Evolutionary conservation across 2,797 vertebrate species (phyloP).

Genomic region (Alca torda): DNA sequence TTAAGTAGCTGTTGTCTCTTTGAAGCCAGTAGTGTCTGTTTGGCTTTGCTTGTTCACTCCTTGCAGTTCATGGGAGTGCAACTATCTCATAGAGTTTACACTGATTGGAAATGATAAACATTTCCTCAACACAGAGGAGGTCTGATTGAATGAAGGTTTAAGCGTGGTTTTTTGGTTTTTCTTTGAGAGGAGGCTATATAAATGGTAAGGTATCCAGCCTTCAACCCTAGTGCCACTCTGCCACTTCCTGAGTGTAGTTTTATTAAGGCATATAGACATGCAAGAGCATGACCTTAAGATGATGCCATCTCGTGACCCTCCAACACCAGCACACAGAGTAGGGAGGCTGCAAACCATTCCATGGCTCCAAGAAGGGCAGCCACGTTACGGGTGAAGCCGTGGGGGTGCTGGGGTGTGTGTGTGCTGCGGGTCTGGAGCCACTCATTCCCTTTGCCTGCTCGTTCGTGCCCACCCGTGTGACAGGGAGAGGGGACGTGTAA

Average conservation of each 20-base stretch:
- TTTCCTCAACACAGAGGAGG: background rate
- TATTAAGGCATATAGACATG: background rate
- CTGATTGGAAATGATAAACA: background rate
- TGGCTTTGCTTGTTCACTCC: background rate
- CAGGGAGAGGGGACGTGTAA: background rate
- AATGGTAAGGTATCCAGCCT: background rate
- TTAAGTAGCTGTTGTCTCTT: background rate
- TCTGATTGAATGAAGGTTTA: background rate
- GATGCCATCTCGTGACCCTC: background rate
- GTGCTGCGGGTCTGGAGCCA: background rate
- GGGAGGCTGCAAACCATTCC: background rate
- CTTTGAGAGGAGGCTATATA: background rate
- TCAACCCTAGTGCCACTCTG: background rate
- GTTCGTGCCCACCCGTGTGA: rapidly evolving
- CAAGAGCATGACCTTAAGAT: background rate
- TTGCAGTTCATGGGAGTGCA: background rate
- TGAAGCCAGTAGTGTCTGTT: background rate
- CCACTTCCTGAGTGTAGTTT: background rate
- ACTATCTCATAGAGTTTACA: background rate
- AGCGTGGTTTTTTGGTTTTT: rapidly evolving
- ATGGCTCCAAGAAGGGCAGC: background rate
- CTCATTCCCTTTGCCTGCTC: background rate
- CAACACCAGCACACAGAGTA: background rate
- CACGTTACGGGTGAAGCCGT: rapidly evolving
- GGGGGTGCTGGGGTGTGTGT: no score